Evolutionary conservation across 92 coral and sea anemone species (phyloP), one percentile per base, ranked within the genome.

Genomic region (Hydrozoanthus gracilis): DNA sequence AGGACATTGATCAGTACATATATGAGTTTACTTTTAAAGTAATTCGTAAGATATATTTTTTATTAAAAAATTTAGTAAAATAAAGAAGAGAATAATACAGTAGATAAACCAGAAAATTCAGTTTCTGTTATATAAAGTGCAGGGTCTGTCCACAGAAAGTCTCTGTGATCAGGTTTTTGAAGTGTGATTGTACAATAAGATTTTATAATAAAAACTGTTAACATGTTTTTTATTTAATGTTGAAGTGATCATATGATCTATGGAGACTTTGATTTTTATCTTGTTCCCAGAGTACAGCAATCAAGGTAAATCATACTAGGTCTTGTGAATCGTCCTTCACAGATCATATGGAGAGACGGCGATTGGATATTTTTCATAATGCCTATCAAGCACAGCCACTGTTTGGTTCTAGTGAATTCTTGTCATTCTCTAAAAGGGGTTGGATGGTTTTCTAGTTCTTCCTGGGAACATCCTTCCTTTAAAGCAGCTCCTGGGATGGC

Each of bases 331-430:
- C 78, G 51, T 64, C 44, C 80, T 76, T 76, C 80, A 50, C 65
- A 76, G 80, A 76, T 76, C 80, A 76, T 76, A 76, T 76, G 80
- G 52, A 76, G 52, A 76, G 64, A 76, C n/a, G n/a, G 79, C 46
- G 52, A 51, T 50, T 76, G 18, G 46, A 76, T 51, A 50, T 51
- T 51, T 73, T 73, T 47, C 78, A 76, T 76, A 76, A 76, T 62
- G 64, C 52, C 65, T 76, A 76, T 27, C 51, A 51, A 76, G 80
- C 80, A 76, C 80, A 51, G 51, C 80, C 80, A 76, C 64, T 51
- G 51, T 50, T 76, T 76, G 64, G 65, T 35, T 73, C 78, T 49
- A 13, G 78, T 73, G 49, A 73, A 47, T 4, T 73, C 78, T 73
- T 73, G 78, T 73, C 78, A 73, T 73, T 73, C 78, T 13, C 39